Conservation (phyloP, 2,113 vertebrate genomes). For the Cyanoramphus novaezelandiae region DNA sequence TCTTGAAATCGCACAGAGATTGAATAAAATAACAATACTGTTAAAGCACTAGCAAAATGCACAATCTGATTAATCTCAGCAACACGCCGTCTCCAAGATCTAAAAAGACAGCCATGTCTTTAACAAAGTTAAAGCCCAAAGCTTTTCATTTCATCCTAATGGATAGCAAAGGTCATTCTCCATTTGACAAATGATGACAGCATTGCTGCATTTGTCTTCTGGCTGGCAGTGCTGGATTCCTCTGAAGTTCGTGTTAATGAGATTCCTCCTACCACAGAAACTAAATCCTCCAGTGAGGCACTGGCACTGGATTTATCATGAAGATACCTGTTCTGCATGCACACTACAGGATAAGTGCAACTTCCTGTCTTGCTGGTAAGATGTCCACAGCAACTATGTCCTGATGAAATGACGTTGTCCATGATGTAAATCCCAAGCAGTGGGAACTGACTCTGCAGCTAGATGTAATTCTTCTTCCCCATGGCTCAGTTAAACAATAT, state of each 20-base stretch:
- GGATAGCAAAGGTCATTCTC: constrained; percentile 64
- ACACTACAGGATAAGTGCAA: background rate
- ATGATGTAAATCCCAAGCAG: background rate
- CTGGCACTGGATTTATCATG: background rate
- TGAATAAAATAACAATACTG: constrained; percentile 16
- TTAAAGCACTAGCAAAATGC: constrained; percentile 45
- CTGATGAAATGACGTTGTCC: background rate
- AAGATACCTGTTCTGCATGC: background rate
- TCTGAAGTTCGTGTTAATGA: constrained; percentile 59
- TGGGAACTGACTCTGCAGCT: background rate
- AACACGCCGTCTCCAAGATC: background rate
- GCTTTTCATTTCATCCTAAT: constrained; percentile 60
- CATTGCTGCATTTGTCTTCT: constrained; percentile 58
- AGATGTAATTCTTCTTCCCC: background rate
- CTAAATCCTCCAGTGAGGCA: background rate
- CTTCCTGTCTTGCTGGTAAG: background rate
- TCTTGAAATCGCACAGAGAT: background rate
- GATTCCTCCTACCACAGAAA: constrained; percentile 51
- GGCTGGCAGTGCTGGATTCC: constrained; percentile 43
- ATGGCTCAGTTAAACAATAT: background rate
- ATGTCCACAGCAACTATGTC: background rate
- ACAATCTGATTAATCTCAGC: constrained; percentile 53
- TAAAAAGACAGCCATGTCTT: constrained; percentile 17
- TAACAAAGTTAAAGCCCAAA: constrained; percentile 57
- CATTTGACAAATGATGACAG: constrained; percentile 62